Evolutionary conservation across 2,797 vertebrate species (phyloP), one percentile per base, ranked within the genome.

Genomic region (Anolis apletophallus): DNA sequence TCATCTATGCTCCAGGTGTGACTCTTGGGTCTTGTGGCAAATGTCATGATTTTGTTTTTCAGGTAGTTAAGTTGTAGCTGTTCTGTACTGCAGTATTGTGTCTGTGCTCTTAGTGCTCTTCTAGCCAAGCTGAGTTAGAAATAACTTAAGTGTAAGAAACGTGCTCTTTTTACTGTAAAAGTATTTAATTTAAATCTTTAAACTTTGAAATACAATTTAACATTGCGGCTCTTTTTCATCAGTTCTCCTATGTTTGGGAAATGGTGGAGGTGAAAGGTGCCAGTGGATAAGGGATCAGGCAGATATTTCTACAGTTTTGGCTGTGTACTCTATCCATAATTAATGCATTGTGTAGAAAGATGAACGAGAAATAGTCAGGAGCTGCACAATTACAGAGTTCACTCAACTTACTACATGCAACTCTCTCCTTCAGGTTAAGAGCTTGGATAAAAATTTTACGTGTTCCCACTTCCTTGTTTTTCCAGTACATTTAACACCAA

Each of bases 401-500:
- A 68, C 40, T 14, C 3, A 84, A 2, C 21, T 84, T 72, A 17
- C 46, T 76, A 0, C 52, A 34, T 84, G n/a, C 1, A 61, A 74
- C 26, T 83, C 40, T 88, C 67, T 86, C 55, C 40, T 52, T 83
- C 36, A 19, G 34, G 69, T 68, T 26, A 89, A 87, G 68, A 88
- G 9, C 19, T 84, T 54, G 84, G 83, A 81, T 21, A 3, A 92
- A 8, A 91, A 81, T 87, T 91, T 84, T 87, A 1, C 1, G 83
- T 84, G 21, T 88, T 91, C 54, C 34, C 72, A 32, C 2, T 73
- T 29, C 79, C 50, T 86, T 40, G 0, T 13, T 90, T 92, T 92
- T 88, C 59, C 16, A 81, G 67, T 83, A 83, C 52, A 61, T 91
- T 90, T 91, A 89, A 69, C 81, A 84, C 5, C 80, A 84, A 52